phyloP scores from a whole-genome alignment of 2,113 vertebrate genomes.

The Salvelinus namaycush region DNA sequence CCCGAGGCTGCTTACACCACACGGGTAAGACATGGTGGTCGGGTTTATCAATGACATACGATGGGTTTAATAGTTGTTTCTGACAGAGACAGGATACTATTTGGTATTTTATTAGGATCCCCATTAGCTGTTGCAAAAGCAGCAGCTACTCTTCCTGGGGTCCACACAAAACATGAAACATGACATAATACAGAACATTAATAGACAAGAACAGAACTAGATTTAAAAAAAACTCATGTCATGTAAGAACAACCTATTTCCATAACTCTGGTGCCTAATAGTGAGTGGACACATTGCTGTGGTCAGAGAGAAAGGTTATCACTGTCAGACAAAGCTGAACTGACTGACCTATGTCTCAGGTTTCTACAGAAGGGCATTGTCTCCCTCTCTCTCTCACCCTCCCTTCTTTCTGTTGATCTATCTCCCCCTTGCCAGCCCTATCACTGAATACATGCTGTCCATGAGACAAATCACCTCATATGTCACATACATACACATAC shows the following conservation, averaged over 20 bases:
- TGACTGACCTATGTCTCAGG: slow-evolving; percentile 48
- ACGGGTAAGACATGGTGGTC: slow-evolving; percentile 65
- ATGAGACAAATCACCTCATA: slow-evolving; percentile 30
- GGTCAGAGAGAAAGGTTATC: neutral
- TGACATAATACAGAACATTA: no score
- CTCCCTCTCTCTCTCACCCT: slow-evolving; percentile 27
- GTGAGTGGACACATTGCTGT: neutral
- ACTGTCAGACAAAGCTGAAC: neutral
- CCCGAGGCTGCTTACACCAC: slow-evolving; percentile 89
- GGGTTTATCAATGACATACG: no score
- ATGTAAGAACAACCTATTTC: neutral
- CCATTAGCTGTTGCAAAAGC: no score
- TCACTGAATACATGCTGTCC: slow-evolving; percentile 16
- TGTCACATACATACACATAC: slow-evolving; percentile 14
- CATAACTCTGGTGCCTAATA: neutral
- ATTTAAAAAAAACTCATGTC: no score
- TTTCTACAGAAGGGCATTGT: slow-evolving; percentile 24
- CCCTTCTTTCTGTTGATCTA: slow-evolving; percentile 27
- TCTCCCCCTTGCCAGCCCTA: slow-evolving; percentile 27
- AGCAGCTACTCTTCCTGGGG: no score
- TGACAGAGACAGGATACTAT: neutral
- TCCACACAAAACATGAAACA: no score
- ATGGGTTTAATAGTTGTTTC: no score
- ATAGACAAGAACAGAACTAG: no score
- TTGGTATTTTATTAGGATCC: no score